Evolutionary conservation across 2,888 invertebrate genomes (phyloP).

Genomic region (Hirudinaria manillensis): DNA sequence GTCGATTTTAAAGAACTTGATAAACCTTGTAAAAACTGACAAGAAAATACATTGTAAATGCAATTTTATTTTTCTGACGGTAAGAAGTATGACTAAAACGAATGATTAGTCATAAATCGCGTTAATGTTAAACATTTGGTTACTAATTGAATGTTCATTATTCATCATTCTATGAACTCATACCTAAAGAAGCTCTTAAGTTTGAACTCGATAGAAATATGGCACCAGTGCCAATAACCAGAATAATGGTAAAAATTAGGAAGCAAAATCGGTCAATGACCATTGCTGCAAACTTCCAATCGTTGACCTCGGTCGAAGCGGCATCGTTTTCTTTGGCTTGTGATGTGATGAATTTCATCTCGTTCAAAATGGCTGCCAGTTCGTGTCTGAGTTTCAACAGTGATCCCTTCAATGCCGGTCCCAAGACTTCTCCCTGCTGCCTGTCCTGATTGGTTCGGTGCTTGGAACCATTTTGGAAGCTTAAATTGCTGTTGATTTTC

Average conservation of each 20-base stretch:
- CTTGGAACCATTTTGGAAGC: neutral
- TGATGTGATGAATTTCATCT: slow-evolving; percentile 41
- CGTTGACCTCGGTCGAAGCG: slow-evolving; percentile 28
- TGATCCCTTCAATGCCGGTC: neutral
- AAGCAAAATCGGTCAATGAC: slow-evolving; percentile 39
- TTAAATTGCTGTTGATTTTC: slow-evolving; percentile 23
- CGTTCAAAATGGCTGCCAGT: slow-evolving; percentile 40
- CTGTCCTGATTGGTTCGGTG: neutral
- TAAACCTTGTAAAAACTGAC: too few relatives aligned
- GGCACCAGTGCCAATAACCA: slow-evolving; percentile 34
- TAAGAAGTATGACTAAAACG: too few relatives aligned
- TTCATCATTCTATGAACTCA: too few relatives aligned
- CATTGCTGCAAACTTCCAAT: slow-evolving; percentile 37
- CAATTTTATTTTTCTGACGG: too few relatives aligned
- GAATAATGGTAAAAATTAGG: slow-evolving; percentile 34
- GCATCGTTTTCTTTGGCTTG: slow-evolving; percentile 37
- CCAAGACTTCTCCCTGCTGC: neutral
- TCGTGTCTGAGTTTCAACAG: slow-evolving; percentile 35
- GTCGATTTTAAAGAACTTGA: too few relatives aligned
- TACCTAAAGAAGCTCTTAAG: neutral
- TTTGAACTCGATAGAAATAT: slow-evolving; percentile 35
- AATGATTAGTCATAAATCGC: too few relatives aligned
- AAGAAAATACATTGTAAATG: too few relatives aligned
- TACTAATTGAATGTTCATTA: too few relatives aligned
- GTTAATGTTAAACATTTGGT: too few relatives aligned